Evolutionary conservation across 37 sponge, comb jelly and placozoan species (phyloP), one percentile per base, ranked within the genome.

Genomic region (Axinella damicornis): DNA sequence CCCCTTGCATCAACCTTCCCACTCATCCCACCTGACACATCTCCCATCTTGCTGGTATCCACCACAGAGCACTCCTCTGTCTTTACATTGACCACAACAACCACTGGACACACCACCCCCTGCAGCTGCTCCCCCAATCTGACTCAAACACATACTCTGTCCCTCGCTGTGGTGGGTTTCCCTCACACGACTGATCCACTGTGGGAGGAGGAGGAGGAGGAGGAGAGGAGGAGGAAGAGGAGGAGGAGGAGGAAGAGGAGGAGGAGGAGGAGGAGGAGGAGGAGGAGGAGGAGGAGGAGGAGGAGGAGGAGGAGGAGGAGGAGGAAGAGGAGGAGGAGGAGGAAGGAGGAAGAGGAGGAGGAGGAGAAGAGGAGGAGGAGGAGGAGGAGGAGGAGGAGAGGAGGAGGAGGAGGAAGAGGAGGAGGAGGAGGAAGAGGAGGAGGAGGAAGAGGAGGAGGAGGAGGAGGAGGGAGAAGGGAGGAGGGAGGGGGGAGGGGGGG

Each of bases 121-220:
- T 71, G 40, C 67, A 94, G 72, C 79, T 91, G 92, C 79, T 98
- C 98, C 33, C 98, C 98, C 98, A 98, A 52, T 76, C 66, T 52
- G 91, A 73, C 57, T 71, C 82, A 36, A 62, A 93, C 21, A 73
- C 83, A 73, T 88, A 89, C 78, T 95, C 92, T 9, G 79, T 63
- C 18, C 95, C 95, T 89, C 88, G 62, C 21, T 20, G 20, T 65
- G 20, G 2, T 39, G 55, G 54, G 24, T n/a, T 17, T n/a, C 15
- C 46, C 46, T 46, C 46, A 4, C 9, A 4, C 46, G 46, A 46
- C 46, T 46, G 46, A 46, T 46, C 46, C 46, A 46, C 27, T 61
- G 74, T 21, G 37, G 5, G n/a, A 27, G 74, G 54, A 73, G 52
- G 52, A 24, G 21, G 54, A 40, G 54, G 17, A 27, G 28, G n/a